Base-by-base conservation (phyloP, 2,888 invertebrate species). In the Gortyna flavago region DNA sequence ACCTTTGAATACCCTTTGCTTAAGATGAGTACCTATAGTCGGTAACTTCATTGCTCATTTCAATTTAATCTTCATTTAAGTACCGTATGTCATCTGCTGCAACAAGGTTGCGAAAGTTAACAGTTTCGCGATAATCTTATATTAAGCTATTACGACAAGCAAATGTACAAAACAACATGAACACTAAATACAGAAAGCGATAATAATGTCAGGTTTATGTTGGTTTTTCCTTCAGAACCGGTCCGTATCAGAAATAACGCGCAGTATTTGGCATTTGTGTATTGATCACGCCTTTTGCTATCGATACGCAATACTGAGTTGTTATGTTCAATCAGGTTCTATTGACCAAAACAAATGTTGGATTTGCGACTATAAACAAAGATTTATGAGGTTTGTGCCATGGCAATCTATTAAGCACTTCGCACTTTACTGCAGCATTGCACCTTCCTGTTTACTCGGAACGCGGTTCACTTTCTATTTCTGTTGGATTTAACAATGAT, bases 241-340 rank as follows among this genome's bases (percentile, higher is more conserved):
- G 86, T 86, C 21, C 35, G 13, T 54, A 59, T 62, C 61, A 62
- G 66, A 81, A 88, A 82, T 86, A 86, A 74, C 51, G 77, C 81
- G 84, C 77, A 86, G 67, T 86, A 82, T 75, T 81, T 77, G 69
- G 64, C 18, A 84, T 84, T 71, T 66, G n/a, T 72, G 66, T 72
- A 67, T 77, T 66, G 62, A 79, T 70, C 48, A 86, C 76, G 73
- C 69, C 66, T 78, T 79, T 73, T 48, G 69, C 61, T 70, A 79
- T 77, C 62, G 61, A 41, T 71, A 78, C 70, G 78, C 54, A 61
- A 70, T 73, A 54, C 21, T 68, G 44, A 66, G 72, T 72, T 72
- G 71, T 77, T 77, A n/a, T 74, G 51, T 59, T 76, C 48, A 71
- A 81, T 57, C 54, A 64, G 29, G 51, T 72, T 70, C 51, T 71